A percentile compares a stretch with the other conserved stretches of the same genome.
phyloP scores from a whole-genome alignment of 2,888 invertebrate species.

The Drosophila anceps region DNA sequence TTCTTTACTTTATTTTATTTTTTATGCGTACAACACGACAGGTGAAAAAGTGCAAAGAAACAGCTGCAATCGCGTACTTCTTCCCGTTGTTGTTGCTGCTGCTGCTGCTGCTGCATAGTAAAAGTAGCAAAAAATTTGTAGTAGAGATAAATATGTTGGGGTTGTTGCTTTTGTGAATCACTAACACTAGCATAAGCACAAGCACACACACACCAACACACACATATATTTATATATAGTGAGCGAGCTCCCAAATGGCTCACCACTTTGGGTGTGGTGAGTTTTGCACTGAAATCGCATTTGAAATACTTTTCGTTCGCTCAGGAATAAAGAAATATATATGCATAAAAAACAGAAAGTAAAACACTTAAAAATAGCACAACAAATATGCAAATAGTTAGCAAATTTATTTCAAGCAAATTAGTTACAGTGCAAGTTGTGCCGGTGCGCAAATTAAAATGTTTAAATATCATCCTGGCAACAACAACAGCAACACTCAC shows the following conservation, averaged over 20 bases:
- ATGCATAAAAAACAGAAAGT: slow-evolving; percentile 9
- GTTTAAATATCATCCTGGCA: slow-evolving; percentile 54
- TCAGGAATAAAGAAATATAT: slow-evolving; percentile 21
- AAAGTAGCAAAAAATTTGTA: slow-evolving; percentile 69
- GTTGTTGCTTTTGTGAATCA: slow-evolving; percentile 75
- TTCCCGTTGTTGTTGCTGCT: too few species aligned
- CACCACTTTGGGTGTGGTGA: slow-evolving; percentile 61
- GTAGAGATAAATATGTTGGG: slow-evolving; percentile 73
- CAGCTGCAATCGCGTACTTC: slow-evolving; percentile 50
- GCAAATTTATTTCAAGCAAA: neutral
- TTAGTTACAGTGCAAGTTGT: slow-evolving; percentile 12
- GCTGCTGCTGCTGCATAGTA: slow-evolving; percentile 50
- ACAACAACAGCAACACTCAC: slow-evolving; percentile 49
- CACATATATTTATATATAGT: slow-evolving; percentile 20
- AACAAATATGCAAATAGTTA: neutral
- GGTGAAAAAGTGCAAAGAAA: slow-evolving; percentile 47
- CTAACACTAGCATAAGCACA: slow-evolving; percentile 43
- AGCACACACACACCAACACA: slow-evolving; percentile 15
- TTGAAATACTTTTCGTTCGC: slow-evolving; percentile 39
- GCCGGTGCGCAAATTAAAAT: slow-evolving; percentile 47
- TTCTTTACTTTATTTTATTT: slow-evolving; percentile 29
- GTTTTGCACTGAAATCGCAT: slow-evolving; percentile 55
- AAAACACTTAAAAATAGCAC: slow-evolving; percentile 12
- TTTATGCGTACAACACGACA: slow-evolving; percentile 54
- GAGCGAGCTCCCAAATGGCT: slow-evolving; percentile 58